Evolutionary conservation across 1,140 invertebrate genomes (phyloP), one percentile per base, ranked within the genome.

Genomic region (Megalopta genalis): DNA sequence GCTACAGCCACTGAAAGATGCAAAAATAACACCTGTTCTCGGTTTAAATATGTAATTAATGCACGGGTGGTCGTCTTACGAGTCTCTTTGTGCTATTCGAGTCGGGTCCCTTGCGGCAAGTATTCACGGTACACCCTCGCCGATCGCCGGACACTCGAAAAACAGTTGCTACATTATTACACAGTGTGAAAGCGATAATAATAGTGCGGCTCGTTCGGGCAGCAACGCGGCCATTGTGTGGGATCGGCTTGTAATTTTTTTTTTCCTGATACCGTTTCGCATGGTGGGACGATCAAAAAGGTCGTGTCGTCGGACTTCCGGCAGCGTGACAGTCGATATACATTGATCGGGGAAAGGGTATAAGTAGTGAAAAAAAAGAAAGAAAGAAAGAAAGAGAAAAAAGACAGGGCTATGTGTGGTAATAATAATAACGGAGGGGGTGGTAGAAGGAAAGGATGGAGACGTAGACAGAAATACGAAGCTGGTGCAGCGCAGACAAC

Each of bases 401-500:
- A 6, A 5, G 6, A 68, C 83, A 49, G 1, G 65, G 84, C 70
- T 86, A 74, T 82, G 76, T 64, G 79, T 69, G 80, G 80, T 71
- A 86, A 86, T 86, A 86, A 86, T 83, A 86, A 86, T 83, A 86
- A 86, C 60, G 68, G 79, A 64, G 83, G 75, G n/a, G 69, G 63
- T 65, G 42, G 63, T 52, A 67, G 68, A 25, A 49, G 66, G 66
- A 27, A 54, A 74, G 64, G 65, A 83, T 83, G 78, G 81, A 79
- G 82, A 84, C 81, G 82, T 85, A 82, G 71, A 66, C 80, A 87
- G 85, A 80, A 80, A 87, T 87, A 86, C 82, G 82, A 82, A 84
- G 86, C 80, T 89, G 88, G 84, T 89, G 88, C 86, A 88, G 80
- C 87, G 85, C 85, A 83, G 81, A 87, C 81, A 87, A 87, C 85